Evolutionary conservation across 1,140 invertebrate genomes (phyloP), one percentile per base, ranked within the genome.

Genomic region (Centruroides sculpturatus): DNA sequence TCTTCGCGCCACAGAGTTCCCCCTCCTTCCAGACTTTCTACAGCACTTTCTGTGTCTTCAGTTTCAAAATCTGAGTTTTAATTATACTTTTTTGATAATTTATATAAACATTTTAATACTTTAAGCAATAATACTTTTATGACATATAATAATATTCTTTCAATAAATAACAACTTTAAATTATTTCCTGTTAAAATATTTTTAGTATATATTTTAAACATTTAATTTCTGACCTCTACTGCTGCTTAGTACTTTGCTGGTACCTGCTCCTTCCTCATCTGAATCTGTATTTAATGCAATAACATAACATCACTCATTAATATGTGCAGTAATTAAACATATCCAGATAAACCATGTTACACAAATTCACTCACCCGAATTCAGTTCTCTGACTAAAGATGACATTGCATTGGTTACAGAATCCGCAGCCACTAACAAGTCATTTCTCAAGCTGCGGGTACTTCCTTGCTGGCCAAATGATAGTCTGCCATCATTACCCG

Each of bases 371-470:
- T 53, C 8, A 65, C 66, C 69, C 55, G 91, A 92, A 76, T 96
- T 94, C 36, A 96, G 81, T 80, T 96, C 92, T 75, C 89, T 82
- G 57, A 96, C 92, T 66, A 97, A 82, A 51, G 89, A 92, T 56
- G 92, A 94, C 88, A 97, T 96, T 55, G 92, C 92, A 78, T 91
- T 92, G 55, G 92, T 95, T 57, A 95, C 91, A 57, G 89, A 94
- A 75, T 97, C 92, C 56, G 92, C 91, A 55, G 92, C 90, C 68
- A 91, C 86, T 64, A 93, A 78, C 49, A 93, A 78, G 75, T 95
- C 89, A 57, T 68, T 68, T 67, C 86, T 77, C 60, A 88, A 77
- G 64, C 82, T 85, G 68, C 84, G 76, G 68, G 81, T 67, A 51
- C 82, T 66, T 47, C 67, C 64, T 51, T 61, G 66, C 57, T 66